Evolutionary conservation across 2,888 invertebrate genomes (phyloP).

Genomic region (Amiota mariae): DNA sequence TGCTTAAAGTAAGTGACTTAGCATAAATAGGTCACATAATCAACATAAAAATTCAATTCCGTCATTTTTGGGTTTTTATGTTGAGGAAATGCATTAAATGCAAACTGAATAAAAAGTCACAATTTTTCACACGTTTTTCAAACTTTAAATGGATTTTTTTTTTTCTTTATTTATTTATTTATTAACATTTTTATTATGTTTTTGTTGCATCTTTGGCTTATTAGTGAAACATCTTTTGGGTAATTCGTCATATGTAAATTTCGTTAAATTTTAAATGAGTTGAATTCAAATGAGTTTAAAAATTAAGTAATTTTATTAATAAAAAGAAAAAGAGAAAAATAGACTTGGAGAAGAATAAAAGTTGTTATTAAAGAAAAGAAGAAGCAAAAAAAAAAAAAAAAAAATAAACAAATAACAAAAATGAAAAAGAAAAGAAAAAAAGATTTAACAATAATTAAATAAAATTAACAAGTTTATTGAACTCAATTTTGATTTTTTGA

Average conservation of each 20-base stretch:
- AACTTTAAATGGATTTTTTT: neutral
- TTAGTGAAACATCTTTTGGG: neutral
- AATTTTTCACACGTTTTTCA: conserved; percentile 23
- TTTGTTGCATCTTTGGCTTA: neutral
- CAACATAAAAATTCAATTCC: conserved; percentile 1
- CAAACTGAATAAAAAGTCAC: conserved; percentile 8
- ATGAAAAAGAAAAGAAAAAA: neutral
- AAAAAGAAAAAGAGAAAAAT: neutral
- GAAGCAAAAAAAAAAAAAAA: no score
- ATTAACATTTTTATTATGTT: neutral
- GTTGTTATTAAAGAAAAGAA: no score
- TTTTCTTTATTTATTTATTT: neutral
- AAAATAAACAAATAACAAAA: neutral
- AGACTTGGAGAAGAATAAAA: no score
- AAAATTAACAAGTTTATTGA: conserved; percentile 8
- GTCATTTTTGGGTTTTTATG: neutral
- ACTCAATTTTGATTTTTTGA: neutral
- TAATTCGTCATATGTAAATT: conserved; percentile 13
- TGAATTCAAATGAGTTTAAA: neutral
- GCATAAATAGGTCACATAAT: no score
- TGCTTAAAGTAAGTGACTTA: no score
- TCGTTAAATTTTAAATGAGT: neutral
- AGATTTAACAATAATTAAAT: neutral
- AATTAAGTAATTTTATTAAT: neutral
- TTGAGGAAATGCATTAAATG: conserved; percentile 13